Evolutionary conservation across 2,797 vertebrate genomes (phyloP), one percentile per base, ranked within the genome.

Genomic region (Nothura maculosa): DNA sequence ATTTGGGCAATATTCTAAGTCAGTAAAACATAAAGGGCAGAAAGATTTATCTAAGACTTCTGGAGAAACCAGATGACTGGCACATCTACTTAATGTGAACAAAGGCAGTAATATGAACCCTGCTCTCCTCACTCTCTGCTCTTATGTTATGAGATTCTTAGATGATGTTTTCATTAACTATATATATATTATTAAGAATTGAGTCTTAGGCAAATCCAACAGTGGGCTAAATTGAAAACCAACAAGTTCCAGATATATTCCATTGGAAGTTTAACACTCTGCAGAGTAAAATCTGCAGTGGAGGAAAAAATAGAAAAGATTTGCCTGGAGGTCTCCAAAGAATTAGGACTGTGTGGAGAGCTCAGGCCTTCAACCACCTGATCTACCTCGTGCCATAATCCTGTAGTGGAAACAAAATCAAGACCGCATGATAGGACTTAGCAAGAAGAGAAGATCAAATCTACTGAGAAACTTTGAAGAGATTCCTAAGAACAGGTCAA

Each of bases 81-180:
- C 32, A 55, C 32, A 32, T 64, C 30, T 83, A 63, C 48, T 50
- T 79, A 77, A 89, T 19, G 4, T 43, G 50, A 92, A 92, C 75
- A 94, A 94, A 81, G 43, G 7, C 61, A 67, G 13, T 45, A 74
- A 87, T 14, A 14, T 34, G 54, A 91, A 83, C 50, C 32, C 42
- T 60, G 22, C 28, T 81, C 2, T 62, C 50, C 67, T 91, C 34
- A 38, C 67, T 94, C 60, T 42, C 47, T 40, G 4, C 8, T 74
- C 43, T 81, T 10, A 38, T 38, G 8, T 73, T 92, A 68, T 90
- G 89, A 73, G 68, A 90, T 84, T 85, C 67, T 94, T 70, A 25
- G 73, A 82, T 66, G 76, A 62, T 87, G 61, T 75, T 93, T 93
- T 94, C 64, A 78, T 81, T 87, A 73, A 87, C 81, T 61, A 76